phyloP scores from a whole-genome alignment of 1,140 invertebrate genomes.

The Cydia splendana region DNA sequence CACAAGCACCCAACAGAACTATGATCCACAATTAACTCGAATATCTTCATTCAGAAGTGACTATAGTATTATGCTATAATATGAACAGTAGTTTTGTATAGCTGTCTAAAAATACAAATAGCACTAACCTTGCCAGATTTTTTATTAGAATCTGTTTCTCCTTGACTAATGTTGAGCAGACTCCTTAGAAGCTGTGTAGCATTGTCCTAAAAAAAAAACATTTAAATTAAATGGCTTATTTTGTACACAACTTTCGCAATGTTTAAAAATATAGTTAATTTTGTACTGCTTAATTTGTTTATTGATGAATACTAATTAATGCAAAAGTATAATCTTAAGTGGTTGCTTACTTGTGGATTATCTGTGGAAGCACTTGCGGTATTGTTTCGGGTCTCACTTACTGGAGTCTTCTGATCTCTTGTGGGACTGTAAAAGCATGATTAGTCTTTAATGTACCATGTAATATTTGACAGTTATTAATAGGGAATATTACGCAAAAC shows the following conservation, averaged over 20 bases:
- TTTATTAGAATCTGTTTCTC: slow-evolving; percentile 47
- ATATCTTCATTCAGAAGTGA: too few species aligned
- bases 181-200: slow-evolving; percentile 59
- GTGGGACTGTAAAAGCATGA: slow-evolving; percentile 38
- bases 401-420: slow-evolving; percentile 40
- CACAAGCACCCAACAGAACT: too few species aligned
- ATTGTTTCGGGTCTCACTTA: slow-evolving; percentile 16
- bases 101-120: slow-evolving; percentile 29
- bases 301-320: not conserved
- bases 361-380: slow-evolving; percentile 33
- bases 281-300: too few species aligned
- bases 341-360: slow-evolving; percentile 45
- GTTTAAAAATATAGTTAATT: not conserved
- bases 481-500: too few species aligned
- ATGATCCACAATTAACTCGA: too few species aligned
- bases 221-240: not conserved
- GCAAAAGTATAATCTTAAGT: not conserved
- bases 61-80: too few species aligned
- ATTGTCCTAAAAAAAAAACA: slow-evolving; percentile 47
- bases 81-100: too few species aligned
- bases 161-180: slow-evolving; percentile 67
- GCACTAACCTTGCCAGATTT: slow-evolving; percentile 47
- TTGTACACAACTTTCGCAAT: not conserved
- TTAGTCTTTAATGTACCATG: too few species aligned
- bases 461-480: too few species aligned